These are phyloP conservation scores for Junonia oenone DNA, from an alignment of 2,888 invertebrate species.

Conservation along the genomic window DNA sequence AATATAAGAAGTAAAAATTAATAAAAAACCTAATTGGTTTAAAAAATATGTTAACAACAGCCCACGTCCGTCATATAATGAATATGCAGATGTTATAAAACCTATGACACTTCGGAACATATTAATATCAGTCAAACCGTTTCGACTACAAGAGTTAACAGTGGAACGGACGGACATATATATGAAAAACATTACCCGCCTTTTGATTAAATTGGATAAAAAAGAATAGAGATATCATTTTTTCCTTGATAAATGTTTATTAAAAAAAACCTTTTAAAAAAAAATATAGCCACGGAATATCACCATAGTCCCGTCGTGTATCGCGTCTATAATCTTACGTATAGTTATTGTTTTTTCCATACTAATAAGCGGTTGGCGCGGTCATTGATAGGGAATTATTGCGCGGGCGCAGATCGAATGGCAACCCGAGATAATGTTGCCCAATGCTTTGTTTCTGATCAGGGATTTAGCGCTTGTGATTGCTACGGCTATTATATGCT, in stretches of 20 bases:
- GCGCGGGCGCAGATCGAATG: conserved; percentile 32
- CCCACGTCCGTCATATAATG: too few species aligned
- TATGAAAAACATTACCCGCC: too few species aligned
- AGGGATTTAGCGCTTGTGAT: conserved; percentile 5
- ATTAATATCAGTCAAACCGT: too few species aligned
- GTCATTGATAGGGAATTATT: conserved; percentile 75
- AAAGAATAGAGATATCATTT: too few species aligned
- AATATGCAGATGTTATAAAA: too few species aligned
- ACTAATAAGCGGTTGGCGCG: conserved; percentile 65
- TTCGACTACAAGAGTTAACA: too few species aligned
- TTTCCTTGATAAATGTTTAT: background rate
- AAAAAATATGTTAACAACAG: too few species aligned
- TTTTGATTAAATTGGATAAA: too few species aligned
- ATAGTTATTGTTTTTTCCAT: conserved; percentile 71
- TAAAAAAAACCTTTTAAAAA: background rate
- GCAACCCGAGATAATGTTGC: conserved; percentile 36
- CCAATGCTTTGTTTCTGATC: conserved; percentile 22
- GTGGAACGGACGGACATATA: too few species aligned
- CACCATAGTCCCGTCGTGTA: conserved; percentile 40
- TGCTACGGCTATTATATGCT: background rate
- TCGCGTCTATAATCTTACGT: conserved; percentile 50
- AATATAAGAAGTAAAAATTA: too few species aligned
- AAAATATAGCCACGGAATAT: conserved; percentile 33
- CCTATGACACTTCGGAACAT: too few species aligned
- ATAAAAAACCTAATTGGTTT: too few species aligned